Evolutionary conservation across 2,113 vertebrate species (phyloP), one percentile per base, ranked within the genome.

Genomic region (Pogona vitticeps): DNA sequence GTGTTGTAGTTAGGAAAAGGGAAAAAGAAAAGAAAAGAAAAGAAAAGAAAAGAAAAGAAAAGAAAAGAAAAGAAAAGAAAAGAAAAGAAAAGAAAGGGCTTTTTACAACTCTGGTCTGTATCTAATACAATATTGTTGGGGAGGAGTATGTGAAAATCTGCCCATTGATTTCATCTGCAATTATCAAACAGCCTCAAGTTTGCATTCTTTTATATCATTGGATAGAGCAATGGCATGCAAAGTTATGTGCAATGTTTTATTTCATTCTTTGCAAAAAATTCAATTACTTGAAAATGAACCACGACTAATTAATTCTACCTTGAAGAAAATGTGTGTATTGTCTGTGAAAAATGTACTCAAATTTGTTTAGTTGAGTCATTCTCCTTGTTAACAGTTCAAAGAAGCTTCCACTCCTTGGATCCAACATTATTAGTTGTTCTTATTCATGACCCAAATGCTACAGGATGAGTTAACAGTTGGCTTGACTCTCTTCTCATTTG

Each of bases 221-320:
- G 33, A 21, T 38, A 68, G 12, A 78, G 52, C 42, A 68, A 31
- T 7, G 28, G 33, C n/a, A 68, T 56, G 46, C 52, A 46, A 68
- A 18, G 46, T 58, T 70, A 18, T 63, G 40, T 82, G 31, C 23
- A 87, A 67, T 76, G 58, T 82, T 71, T 68, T 76, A 65, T 63
- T 84, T 84, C 46, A 81, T 38, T 63, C 68, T 63, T 36, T 76
- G 23, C 78, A 84, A 71, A 63, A 65, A 63, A 9, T 28, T 42
- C 65, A 86, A n/a, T 76, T 84, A 52, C 40, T 33, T 42, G 20
- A 68, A 83, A 58, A 77, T 36, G 33, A 67, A 18, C 21, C 70
- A 73, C 58, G 80, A 58, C 33, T 42, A 84, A 88, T 88, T 85
- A 85, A 58, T 67, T 84, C 58, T 88, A 40, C 23, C 28, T 84